These are phyloP conservation scores for Trichonephila clavipes DNA, from an alignment of 1,140 invertebrate genomes.

Conservation along the genomic window DNA sequence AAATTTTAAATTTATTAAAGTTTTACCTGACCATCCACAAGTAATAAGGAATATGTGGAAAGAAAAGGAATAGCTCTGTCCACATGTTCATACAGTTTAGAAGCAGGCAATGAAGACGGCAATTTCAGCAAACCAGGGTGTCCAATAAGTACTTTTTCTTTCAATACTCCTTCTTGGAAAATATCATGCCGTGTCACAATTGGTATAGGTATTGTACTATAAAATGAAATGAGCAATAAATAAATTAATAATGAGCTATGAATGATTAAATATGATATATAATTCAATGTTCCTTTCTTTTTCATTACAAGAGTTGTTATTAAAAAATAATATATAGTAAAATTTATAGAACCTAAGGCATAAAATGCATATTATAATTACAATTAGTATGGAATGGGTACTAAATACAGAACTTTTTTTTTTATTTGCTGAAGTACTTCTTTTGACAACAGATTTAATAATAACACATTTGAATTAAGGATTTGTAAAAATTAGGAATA, in stretches of 20 bases:
- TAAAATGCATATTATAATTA: too few relatives aligned
- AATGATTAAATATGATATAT: neutral
- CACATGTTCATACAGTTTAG: constrained; percentile 83
- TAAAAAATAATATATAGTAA: too few relatives aligned
- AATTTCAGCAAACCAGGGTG: constrained; percentile 84
- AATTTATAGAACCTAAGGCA: too few relatives aligned
- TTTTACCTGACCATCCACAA: constrained; percentile 80
- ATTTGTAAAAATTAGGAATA: too few relatives aligned
- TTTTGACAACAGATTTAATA: too few relatives aligned
- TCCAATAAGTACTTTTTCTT: constrained; percentile 83
- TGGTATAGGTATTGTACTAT: constrained; percentile 67
- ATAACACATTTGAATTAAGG: too few relatives aligned
- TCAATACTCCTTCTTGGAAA: constrained; percentile 82
- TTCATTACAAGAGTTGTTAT: too few relatives aligned
- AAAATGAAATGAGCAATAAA: constrained; percentile 11
- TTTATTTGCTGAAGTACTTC: too few relatives aligned
- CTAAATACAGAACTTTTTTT: too few relatives aligned
- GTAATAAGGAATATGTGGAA: constrained; percentile 81
- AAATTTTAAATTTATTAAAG: too few relatives aligned
- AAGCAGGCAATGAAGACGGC: constrained; percentile 83
- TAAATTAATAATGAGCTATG: neutral
- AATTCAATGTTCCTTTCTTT: too few relatives aligned
- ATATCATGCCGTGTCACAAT: constrained; percentile 80
- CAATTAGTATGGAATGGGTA: too few relatives aligned
- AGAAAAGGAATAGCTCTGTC: constrained; percentile 82